Percentiles rank a stretch among this genome's conserved stretches.
These are phyloP conservation scores for Agonopterix alstromeriana DNA, from an alignment of 2,888 invertebrate species.

Conservation along the genomic window DNA sequence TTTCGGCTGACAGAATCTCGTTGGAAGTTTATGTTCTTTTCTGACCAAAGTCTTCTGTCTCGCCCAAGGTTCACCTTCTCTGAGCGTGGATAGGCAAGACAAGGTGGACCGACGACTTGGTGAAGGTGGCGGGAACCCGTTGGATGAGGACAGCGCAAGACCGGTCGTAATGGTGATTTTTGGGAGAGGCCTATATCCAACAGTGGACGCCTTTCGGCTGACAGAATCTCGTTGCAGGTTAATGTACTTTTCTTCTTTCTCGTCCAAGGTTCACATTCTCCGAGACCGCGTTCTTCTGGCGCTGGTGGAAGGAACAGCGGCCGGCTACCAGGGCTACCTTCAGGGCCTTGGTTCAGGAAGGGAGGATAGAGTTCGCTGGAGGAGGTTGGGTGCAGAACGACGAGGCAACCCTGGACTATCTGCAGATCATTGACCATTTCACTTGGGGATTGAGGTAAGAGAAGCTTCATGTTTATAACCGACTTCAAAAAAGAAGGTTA, in stretches of 20 bases:
- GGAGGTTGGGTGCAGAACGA: slow-evolving; percentile 78
- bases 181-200: too few species aligned
- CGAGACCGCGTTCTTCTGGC: slow-evolving; percentile 87
- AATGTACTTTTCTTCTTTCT: neutral
- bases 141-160: too few species aligned
- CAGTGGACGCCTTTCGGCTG: too few species aligned
- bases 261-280: slow-evolving; percentile 84
- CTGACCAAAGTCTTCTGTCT: too few species aligned
- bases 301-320: slow-evolving; percentile 86
- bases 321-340: slow-evolving; percentile 71
- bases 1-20: too few species aligned
- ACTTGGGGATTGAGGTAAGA: slow-evolving; percentile 80
- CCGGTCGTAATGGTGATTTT: too few species aligned
- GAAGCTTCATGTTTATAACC: neutral
- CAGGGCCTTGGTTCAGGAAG: slow-evolving; percentile 75
- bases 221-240: neutral
- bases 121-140: too few species aligned
- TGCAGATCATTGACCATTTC: slow-evolving; percentile 83
- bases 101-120: too few species aligned
- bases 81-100: too few species aligned
- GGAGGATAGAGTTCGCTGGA: slow-evolving; percentile 77
- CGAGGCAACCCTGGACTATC: slow-evolving; percentile 82
- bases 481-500: neutral
- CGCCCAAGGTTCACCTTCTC: too few species aligned
- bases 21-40: too few species aligned